A percentile compares a stretch with the other conserved stretches of the same genome.
Evolutionary conservation across 2,113 vertebrate genomes (phyloP).

Genomic region (Myrmecophaga tridactyla): DNA sequence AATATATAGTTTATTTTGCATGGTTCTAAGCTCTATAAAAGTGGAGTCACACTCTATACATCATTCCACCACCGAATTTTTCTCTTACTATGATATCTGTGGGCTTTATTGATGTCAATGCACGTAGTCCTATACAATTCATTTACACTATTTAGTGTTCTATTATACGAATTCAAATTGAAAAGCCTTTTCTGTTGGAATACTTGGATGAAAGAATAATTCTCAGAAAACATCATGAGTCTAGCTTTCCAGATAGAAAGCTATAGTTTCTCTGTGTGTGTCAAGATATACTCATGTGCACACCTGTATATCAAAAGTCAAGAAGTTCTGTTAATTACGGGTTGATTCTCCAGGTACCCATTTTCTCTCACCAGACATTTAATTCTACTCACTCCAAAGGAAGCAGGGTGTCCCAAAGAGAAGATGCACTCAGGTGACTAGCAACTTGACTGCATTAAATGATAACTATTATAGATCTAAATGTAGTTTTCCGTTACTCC

Average conservation of each 20-base stretch:
- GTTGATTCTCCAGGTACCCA: constrained; percentile 25
- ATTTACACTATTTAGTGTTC: background rate
- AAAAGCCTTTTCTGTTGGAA: background rate
- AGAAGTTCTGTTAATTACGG: constrained; percentile 45
- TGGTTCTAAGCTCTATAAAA: background rate
- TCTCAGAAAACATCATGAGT: background rate
- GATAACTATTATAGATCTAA: constrained; percentile 21
- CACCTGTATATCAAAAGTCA: constrained; percentile 26
- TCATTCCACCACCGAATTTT: background rate
- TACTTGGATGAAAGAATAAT: background rate
- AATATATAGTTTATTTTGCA: background rate
- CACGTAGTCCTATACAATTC: background rate
- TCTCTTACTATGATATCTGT: background rate
- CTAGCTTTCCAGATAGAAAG: background rate
- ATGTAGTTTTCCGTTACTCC: background rate
- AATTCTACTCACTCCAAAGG: constrained; percentile 38
- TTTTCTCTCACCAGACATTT: constrained; percentile 22
- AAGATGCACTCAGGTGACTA: background rate
- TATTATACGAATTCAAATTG: background rate
- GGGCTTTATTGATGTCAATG: background rate
- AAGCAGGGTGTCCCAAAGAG: background rate
- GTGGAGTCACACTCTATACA: background rate
- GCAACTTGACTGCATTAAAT: constrained; percentile 45
- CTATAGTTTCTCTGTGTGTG: background rate
- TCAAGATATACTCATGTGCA: background rate